These are phyloP conservation scores for Triplophysa rosa DNA, from an alignment of 2,113 vertebrate genomes.

Conservation along the genomic window DNA sequence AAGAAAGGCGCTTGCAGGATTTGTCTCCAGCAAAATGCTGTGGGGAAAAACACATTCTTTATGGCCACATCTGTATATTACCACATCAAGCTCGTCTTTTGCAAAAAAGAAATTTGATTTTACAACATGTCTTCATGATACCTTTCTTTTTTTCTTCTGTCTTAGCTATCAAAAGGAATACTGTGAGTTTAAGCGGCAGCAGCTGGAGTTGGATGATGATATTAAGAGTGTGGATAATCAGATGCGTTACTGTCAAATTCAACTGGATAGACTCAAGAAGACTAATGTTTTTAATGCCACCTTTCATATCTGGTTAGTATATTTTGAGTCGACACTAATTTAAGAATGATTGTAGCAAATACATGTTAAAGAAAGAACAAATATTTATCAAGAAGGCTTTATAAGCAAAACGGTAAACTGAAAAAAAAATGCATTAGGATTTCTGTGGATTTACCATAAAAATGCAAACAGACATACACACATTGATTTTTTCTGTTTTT, in stretches of 20 bases:
- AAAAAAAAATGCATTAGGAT: too few relatives aligned
- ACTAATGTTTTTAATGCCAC: constrained; percentile 98
- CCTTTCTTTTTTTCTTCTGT: neutral
- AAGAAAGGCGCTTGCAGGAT: too few relatives aligned
- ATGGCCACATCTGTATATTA: too few relatives aligned
- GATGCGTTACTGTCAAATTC: constrained; percentile 94
- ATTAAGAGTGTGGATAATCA: constrained; percentile 97
- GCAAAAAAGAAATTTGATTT: too few relatives aligned
- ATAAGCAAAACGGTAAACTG: too few relatives aligned
- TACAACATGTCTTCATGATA: too few relatives aligned
- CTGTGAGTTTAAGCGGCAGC: constrained; percentile 96
- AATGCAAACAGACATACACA: neutral
- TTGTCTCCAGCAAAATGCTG: too few relatives aligned
- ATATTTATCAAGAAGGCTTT: too few relatives aligned
- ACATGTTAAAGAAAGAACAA: too few relatives aligned
- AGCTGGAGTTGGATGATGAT: constrained; percentile 95
- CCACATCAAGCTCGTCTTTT: too few relatives aligned
- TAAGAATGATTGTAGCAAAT: neutral
- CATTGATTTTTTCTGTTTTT: neutral
- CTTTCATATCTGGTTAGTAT: constrained; percentile 91
- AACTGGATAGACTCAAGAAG: constrained; percentile 94
- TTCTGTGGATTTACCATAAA: too few relatives aligned
- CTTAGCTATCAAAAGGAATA: constrained; percentile 95
- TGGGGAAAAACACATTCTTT: too few relatives aligned
- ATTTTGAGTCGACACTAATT: neutral